phyloP scores from a whole-genome alignment of 37 sponge, comb jelly and placozoan species.

The Haliclona indistincta region DNA sequence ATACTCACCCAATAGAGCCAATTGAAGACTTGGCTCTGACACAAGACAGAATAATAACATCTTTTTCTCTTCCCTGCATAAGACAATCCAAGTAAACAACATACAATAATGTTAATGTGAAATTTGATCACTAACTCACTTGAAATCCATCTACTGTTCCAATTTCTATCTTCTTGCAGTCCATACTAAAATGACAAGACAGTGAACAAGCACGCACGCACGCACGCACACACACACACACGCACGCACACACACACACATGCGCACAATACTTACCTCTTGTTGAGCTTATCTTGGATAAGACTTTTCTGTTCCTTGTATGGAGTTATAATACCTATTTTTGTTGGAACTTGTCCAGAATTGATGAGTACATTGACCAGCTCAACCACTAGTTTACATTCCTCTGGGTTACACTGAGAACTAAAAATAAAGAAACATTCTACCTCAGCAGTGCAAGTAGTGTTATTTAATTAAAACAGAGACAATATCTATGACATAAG shows the following conservation, averaged over 20 bases:
- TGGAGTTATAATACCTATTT: slow-evolving; percentile 81
- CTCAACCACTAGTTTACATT: slow-evolving; percentile 32
- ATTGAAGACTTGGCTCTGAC: slow-evolving; percentile 54
- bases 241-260: neutral
- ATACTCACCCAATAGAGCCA: slow-evolving; percentile 72
- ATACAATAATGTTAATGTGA: slow-evolving; percentile 3
- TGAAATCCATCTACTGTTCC: slow-evolving; percentile 78
- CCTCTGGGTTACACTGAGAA: slow-evolving; percentile 44
- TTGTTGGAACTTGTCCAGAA: neutral
- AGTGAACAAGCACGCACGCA: neutral
- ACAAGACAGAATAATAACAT: slow-evolving; percentile 78
- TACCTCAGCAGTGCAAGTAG: too few relatives aligned
- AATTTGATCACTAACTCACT: slow-evolving; percentile 9
- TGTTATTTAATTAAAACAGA: too few relatives aligned
- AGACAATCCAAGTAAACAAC: neutral
- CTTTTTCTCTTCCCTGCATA: slow-evolving; percentile 81
- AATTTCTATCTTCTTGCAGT: slow-evolving; percentile 34
- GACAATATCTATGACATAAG: too few relatives aligned
- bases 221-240: neutral
- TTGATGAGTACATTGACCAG: slow-evolving; percentile 29
- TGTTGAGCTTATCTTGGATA: slow-evolving; percentile 11
- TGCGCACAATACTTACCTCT: slow-evolving; percentile 9
- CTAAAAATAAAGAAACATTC: slow-evolving; percentile 6
- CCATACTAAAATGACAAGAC: neutral
- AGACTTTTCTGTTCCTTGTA: slow-evolving; percentile 69